Percentiles rank a stretch among this genome's conserved stretches.
Evolutionary conservation across 2,113 vertebrate genomes (phyloP).

Genomic region (Pavo muticus): DNA sequence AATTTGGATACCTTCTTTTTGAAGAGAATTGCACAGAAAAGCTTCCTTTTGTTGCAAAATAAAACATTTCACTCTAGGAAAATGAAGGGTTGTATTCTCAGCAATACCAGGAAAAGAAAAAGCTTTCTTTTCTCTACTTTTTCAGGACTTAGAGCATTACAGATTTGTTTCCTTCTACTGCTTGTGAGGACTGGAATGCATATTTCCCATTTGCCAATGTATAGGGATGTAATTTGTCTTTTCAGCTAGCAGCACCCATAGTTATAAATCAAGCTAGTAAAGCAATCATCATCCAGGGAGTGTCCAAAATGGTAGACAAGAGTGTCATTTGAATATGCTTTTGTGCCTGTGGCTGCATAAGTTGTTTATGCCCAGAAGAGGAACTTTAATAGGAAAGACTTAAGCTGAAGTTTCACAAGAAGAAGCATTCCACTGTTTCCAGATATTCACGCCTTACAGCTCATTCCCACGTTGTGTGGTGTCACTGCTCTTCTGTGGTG

Average conservation of each 20-base stretch:
- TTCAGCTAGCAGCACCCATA: background rate
- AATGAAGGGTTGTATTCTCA: background rate
- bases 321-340: background rate
- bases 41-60: background rate
- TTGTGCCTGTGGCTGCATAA: background rate
- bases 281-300: background rate
- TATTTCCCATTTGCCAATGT: background rate
- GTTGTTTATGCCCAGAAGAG: background rate
- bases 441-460: background rate
- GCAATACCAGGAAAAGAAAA: background rate
- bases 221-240: background rate
- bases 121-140: background rate
- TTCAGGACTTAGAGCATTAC: background rate
- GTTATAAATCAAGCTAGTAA: background rate
- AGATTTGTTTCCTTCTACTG: background rate
- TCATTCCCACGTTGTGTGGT: background rate
- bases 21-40: background rate
- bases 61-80: background rate
- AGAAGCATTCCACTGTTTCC: background rate
- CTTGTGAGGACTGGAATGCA: background rate
- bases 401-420: background rate
- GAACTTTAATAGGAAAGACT: background rate
- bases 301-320: background rate
- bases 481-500: background rate
- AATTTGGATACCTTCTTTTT: background rate